Percentiles rank a stretch among this genome's conserved stretches.
phyloP scores from a whole-genome alignment of 2,888 invertebrate genomes.

The Cloeon dipterum region DNA sequence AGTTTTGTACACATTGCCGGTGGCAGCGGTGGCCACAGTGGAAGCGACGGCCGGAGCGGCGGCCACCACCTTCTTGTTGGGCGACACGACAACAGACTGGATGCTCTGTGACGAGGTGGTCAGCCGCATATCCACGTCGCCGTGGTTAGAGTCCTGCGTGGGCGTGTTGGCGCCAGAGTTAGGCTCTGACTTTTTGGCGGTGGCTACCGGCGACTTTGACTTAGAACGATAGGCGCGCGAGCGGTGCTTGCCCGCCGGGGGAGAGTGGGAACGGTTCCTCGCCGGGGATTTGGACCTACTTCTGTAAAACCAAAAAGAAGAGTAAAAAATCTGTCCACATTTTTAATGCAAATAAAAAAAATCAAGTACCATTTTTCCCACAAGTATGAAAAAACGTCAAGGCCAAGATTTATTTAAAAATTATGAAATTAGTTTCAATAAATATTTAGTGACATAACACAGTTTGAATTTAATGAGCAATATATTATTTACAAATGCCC shows the following conservation, averaged over 20 bases:
- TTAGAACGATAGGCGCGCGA: slow-evolving; percentile 11
- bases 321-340: no score
- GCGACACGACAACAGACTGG: slow-evolving; percentile 22
- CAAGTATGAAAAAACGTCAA: no score
- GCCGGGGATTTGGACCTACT: slow-evolving; percentile 8
- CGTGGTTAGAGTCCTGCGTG: slow-evolving; percentile 31
- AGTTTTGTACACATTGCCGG: slow-evolving; percentile 23
- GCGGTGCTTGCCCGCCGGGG: not conserved
- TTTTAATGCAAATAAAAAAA: no score
- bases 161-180: slow-evolving; percentile 26
- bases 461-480: no score
- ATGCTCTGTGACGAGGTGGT: slow-evolving; percentile 26
- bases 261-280: slow-evolving; percentile 7
- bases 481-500: no score
- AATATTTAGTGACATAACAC: no score
- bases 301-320: no score
- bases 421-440: no score
- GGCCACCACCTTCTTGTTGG: not conserved
- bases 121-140: slow-evolving; percentile 27
- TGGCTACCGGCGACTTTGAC: slow-evolving; percentile 20
- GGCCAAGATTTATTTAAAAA: no score
- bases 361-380: no score
- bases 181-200: slow-evolving; percentile 10
- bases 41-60: slow-evolving; percentile 3
- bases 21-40: slow-evolving; percentile 13